Conservation (phyloP, 2,113 vertebrate genomes). For the Ameiurus melas region DNA sequence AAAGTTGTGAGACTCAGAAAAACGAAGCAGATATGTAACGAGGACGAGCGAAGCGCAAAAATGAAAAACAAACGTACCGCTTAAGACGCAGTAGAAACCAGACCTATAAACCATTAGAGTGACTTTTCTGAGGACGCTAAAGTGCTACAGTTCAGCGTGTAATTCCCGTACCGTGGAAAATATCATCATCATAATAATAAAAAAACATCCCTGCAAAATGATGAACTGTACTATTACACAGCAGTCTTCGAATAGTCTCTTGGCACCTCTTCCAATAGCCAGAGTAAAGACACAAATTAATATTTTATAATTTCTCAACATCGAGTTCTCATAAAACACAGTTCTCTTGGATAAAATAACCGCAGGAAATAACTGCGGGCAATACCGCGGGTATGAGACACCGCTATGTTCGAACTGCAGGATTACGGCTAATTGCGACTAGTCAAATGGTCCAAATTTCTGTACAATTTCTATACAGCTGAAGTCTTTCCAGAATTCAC, state of each 20-base stretch:
- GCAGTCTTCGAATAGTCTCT: not conserved
- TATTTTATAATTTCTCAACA: not conserved
- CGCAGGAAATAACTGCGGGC: not conserved
- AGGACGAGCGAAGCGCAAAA: not conserved
- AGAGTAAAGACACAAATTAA: not conserved
- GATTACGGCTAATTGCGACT: not conserved
- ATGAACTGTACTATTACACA: not conserved
- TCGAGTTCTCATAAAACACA: not conserved
- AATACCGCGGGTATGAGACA: not conserved
- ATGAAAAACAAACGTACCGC: not conserved
- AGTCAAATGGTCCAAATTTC: not conserved
- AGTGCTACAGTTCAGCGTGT: not conserved
- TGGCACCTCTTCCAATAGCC: too few species aligned
- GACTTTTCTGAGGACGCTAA: not conserved
- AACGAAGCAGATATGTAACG: not conserved
- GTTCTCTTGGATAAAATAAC: not conserved
- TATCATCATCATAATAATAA: not conserved
- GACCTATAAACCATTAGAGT: not conserved
- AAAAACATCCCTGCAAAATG: not conserved
- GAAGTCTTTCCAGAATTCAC: not conserved
- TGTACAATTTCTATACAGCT: not conserved
- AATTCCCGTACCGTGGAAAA: not conserved
- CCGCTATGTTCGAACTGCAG: not conserved
- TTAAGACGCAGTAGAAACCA: not conserved
- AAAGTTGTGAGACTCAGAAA: not conserved